Evolutionary conservation across 1,140 invertebrate species (phyloP), one percentile per base, ranked within the genome.

Genomic region (Centruroides sculpturatus): DNA sequence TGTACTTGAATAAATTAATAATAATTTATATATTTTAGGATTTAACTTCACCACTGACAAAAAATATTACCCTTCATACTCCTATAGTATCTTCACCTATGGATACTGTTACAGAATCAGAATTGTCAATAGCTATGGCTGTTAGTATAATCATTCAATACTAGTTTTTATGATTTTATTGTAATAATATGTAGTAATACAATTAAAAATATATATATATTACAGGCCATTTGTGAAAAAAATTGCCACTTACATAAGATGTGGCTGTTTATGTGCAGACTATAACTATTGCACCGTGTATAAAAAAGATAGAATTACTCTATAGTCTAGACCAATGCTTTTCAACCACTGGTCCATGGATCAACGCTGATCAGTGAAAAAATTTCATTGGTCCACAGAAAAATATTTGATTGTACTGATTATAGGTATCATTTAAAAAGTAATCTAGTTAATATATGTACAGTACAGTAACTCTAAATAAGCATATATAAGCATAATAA

Each of bases 91-190:
- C 94, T 0, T 97, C 95, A 1, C 97, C 97, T 0, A 99, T 99
- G 97, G 97, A 99, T 76, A 99, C 97, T 3, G 97, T 99, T 4
- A 99, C 97, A 12, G 97, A 99, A 78, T 90, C 92, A 3, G 91
- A 97, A 70, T 99, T 99, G 97, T 97, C 97, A n/a, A 97, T 98
- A 66, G 89, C 93, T 3, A 98, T 99, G 92, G 95, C 96, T 55
- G 85, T 89, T 78, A 78, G 80, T 80, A 65, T 67, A 61, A n/a
- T 51, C 2, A 23, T 65, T 10, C n/a, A 55, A 53, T 54, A 60
- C 47, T n/a, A n/a, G 11, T 34, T 23, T 23, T 53, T 62, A 23
- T 35, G 5, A 50, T 55, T 55, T 52, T 55, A 34, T 36, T 50
- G 8, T 46, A 49, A 51, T 47, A 41, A 59, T 3, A 12, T 36